Percentiles rank a stretch among this genome's conserved stretches.
phyloP scores from a whole-genome alignment of 2,113 vertebrate species.

The Lucifuga dentata region DNA sequence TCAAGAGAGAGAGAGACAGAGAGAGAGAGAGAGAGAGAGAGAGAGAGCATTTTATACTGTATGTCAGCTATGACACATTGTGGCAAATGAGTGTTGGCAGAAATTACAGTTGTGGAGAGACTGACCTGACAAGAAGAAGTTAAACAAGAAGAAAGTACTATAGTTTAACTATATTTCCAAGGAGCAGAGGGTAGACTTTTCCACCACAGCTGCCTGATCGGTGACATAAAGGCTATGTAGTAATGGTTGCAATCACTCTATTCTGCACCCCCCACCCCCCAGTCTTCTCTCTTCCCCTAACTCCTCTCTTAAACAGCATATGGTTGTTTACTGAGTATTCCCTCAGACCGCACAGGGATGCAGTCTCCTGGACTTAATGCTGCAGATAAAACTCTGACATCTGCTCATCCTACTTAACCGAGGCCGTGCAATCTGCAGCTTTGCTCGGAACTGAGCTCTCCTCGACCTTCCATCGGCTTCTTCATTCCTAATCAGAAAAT shows the following conservation, averaged over 20 bases:
- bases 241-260: constrained; percentile 27
- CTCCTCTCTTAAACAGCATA: constrained; percentile 65
- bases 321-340: constrained; percentile 57
- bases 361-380: constrained; percentile 75
- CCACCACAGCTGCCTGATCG: constrained; percentile 50
- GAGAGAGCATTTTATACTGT: too few species aligned
- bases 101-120: too few species aligned
- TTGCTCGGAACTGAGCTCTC: constrained; percentile 36
- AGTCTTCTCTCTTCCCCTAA: constrained; percentile 1
- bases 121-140: too few species aligned
- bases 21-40: too few species aligned
- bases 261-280: constrained; percentile 8
- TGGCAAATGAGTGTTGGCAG: too few species aligned
- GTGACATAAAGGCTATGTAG: constrained; percentile 33
- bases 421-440: constrained; percentile 67
- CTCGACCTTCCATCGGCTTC: constrained; percentile 22
- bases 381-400: constrained; percentile 79
- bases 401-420: constrained; percentile 79
- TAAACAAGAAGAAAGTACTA: too few species aligned
- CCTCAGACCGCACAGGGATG: constrained; percentile 67
- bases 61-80: background rate
- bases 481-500: constrained; percentile 16
- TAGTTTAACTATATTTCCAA: constrained; percentile 33
- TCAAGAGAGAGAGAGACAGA: too few species aligned
- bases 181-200: constrained; percentile 18